phyloP scores from a whole-genome alignment of 2,797 vertebrate species.

The Alca torda region DNA sequence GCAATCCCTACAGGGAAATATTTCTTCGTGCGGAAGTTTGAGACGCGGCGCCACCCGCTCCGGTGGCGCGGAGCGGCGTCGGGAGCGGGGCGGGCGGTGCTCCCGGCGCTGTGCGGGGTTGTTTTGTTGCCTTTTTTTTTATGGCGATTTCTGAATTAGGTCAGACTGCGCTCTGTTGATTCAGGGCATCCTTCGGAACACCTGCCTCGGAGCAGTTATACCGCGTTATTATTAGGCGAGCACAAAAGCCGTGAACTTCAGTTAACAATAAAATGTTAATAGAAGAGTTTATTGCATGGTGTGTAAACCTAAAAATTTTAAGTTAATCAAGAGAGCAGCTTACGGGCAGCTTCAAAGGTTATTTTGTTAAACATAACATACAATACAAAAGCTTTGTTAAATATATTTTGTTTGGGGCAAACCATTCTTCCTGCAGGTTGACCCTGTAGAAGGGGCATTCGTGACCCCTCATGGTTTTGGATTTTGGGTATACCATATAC shows the following conservation, averaged over 20 bases:
- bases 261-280: constrained; percentile 78
- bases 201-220: constrained; percentile 75
- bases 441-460: neutral
- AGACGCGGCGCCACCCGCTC: neutral
- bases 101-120: neutral
- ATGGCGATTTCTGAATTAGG: constrained; percentile 49
- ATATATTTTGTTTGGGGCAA: neutral
- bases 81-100: neutral
- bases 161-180: constrained; percentile 40
- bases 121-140: neutral
- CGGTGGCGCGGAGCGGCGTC: neutral
- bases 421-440: neutral
- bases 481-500: accelerated
- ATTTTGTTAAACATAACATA: neutral
- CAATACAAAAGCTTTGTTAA: neutral
- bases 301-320: constrained; percentile 69
- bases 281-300: constrained; percentile 76
- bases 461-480: neutral
- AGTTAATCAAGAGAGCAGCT: constrained; percentile 63
- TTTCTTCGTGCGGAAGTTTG: accelerated
- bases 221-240: constrained; percentile 68
- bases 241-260: constrained; percentile 58
- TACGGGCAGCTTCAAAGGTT: constrained; percentile 57
- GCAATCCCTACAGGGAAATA: accelerated
- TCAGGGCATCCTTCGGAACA: constrained; percentile 75